Base-by-base conservation (phyloP, 2,113 vertebrate species). In the Xiphias gladius region DNA sequence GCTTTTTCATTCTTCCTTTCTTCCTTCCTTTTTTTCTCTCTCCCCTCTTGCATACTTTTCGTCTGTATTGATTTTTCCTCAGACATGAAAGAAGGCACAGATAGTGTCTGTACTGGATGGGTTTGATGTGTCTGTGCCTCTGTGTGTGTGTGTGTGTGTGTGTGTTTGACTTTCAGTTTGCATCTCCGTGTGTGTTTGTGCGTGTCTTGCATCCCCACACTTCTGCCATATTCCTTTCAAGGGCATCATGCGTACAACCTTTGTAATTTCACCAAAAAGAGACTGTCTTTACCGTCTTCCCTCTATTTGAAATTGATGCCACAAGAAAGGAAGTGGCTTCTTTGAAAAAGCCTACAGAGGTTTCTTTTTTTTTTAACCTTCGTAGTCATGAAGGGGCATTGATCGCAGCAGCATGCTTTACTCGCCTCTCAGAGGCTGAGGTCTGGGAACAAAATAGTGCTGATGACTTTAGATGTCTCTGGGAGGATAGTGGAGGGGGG, bases 51-150 rank as follows among this genome's bases (percentile, higher is more conserved):
- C 79, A 68, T 79, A 87, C 75, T 81, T 87, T 89, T 85, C 71
- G 74, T 84, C 79, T 69, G 79, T 79, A 85, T 91, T 76, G 88
- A 88, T 92, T 91, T 83, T 83, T 68, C 35, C 30, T 30, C 72
- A 61, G 50, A 88, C 73, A 81, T 83, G 79, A 88, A 88, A 90
- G 80, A 32, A 32, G 57, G 57, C 37, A 58, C 54, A 76, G 68
- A 73, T 62, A 30, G 54, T n/a, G 66, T 66, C 13, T 7, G 73
- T 57, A 20, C 65, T 73, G 39, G 41, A 79, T 61, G 50, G 69
- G 41, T 81, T 76, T 86, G 65, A 70, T 83, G 71, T 4, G 55
- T n/a, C 37, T 73, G 55, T 57, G 43, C 14, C 4, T 67, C 0
- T 24, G 5, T 68, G 50, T 71, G n/a, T 46, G 22, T 73, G 28